Base-by-base conservation (phyloP, 2,797 vertebrate species). In the Anabas testudineus region DNA sequence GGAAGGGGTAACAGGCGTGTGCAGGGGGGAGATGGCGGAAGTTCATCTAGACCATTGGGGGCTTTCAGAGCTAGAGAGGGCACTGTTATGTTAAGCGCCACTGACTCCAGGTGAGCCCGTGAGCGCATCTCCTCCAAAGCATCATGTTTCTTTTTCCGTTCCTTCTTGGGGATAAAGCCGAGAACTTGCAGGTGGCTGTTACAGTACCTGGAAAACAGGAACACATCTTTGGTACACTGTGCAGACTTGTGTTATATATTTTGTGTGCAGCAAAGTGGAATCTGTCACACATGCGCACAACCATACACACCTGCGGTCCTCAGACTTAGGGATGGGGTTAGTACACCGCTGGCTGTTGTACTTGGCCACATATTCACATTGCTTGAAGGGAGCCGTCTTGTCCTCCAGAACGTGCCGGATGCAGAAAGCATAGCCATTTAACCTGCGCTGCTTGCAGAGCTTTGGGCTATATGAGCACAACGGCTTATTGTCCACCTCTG, bases 291-390 rank as follows among this genome's bases (percentile, higher is more conserved):
- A 36, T 30, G n/a, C 14, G 61, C 32, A 67, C 22, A 32, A 2
- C 52, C 16, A 74, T 58, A 76, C 81, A 85, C 84, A 99, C 98
- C 98, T 97, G 87, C 98, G 97, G 90, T 99, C 98, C 92, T 99
- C 98, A 61, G 98, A 96, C 90, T 99, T 98, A 58, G 98, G 98
- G 92, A 99, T 99, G 88, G 98, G 98, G 88, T 99, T 99, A 93
- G 98, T 99, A 94, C 98, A 99, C 87, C 97, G 95, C 74, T 99
- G 98, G 93, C 97, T 99, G 93, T 99, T 99, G 91, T 99, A 99
- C 93, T 99, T 99, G 90, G 98, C 98, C 96, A 99, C 98, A 97
- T 99, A 99, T 96, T 99, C 97, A 95, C 98, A 99, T 95, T 99
- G 98, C 94, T 98, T 99, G 95, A 99, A 99, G 89, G 98, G 98